phyloP scores from a whole-genome alignment of 1,140 invertebrate genomes.

The Goniozus legneri region DNA sequence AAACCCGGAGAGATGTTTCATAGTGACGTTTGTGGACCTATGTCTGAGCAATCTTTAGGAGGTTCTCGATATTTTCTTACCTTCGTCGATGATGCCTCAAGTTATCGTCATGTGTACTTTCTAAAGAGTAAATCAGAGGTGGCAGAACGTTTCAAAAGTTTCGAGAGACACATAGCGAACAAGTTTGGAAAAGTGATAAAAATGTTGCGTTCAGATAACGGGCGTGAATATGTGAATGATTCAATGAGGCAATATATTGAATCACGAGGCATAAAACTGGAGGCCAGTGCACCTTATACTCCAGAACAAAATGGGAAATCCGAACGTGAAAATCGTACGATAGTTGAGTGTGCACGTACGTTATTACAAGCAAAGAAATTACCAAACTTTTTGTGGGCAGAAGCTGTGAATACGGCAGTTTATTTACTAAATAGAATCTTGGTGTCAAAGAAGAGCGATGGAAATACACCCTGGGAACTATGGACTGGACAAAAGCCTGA shows the following conservation, averaged over 20 bases:
- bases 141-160: not conserved
- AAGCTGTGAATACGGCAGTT: constrained; percentile 43
- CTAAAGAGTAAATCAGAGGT: constrained; percentile 17
- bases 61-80: constrained; percentile 25
- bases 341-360: constrained; percentile 26
- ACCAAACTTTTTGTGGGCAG: constrained; percentile 40
- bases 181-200: not conserved
- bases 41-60: constrained; percentile 16
- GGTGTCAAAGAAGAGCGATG: not conserved
- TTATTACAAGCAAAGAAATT: constrained; percentile 38
- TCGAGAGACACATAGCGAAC: not conserved
- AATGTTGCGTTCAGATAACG: not conserved
- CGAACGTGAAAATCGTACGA: constrained; percentile 34
- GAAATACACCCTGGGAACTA: constrained; percentile 11
- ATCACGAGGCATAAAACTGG: constrained; percentile 16
- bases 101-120: constrained; percentile 22
- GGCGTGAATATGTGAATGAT: not conserved
- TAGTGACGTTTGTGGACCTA: not conserved
- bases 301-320: constrained; percentile 40
- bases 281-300: constrained; percentile 29
- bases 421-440: constrained; percentile 18
- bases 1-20: not conserved
- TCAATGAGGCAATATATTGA: not conserved
- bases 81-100: constrained; percentile 26
- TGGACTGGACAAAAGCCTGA: constrained; percentile 9